A percentile compares a stretch with the other conserved stretches of the same genome.
phyloP scores from a whole-genome alignment of 2,888 invertebrate species.

The Plagiodera versicolora region DNA sequence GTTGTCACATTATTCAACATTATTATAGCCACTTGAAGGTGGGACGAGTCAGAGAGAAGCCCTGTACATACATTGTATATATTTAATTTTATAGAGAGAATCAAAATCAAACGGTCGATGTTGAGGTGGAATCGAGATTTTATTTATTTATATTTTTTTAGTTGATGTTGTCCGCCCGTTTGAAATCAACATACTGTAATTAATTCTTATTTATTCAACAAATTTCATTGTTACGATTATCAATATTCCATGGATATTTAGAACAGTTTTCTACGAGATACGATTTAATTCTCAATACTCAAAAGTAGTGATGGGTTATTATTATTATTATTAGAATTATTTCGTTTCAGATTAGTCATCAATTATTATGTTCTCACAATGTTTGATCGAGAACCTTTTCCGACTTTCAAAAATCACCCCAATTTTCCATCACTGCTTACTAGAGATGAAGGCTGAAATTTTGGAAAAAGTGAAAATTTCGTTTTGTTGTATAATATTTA shows the following conservation, averaged over 20 bases:
- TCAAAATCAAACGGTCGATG: slow-evolving; percentile 23
- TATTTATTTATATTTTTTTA: slow-evolving; percentile 37
- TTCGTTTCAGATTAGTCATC: too few relatives aligned
- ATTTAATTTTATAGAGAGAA: slow-evolving; percentile 18
- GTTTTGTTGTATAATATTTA: slow-evolving; percentile 48
- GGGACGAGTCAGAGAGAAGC: background rate
- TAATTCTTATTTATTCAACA: slow-evolving; percentile 37
- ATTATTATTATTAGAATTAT: too few relatives aligned
- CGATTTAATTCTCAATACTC: slow-evolving; percentile 49
- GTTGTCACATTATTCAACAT: background rate
- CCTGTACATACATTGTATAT: slow-evolving; percentile 14
- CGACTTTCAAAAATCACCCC: too few relatives aligned
- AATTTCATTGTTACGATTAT: slow-evolving; percentile 32
- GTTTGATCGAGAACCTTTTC: too few relatives aligned
- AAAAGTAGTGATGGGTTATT: slow-evolving; percentile 28
- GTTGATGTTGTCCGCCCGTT: slow-evolving; percentile 25
- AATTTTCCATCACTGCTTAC: background rate
- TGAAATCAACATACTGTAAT: slow-evolving; percentile 20
- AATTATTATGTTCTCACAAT: too few relatives aligned
- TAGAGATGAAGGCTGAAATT: slow-evolving; percentile 53
- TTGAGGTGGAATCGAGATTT: slow-evolving; percentile 17
- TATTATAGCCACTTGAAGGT: too few relatives aligned
- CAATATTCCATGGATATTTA: slow-evolving; percentile 46
- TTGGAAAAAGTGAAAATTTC: slow-evolving; percentile 37
- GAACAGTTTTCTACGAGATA: slow-evolving; percentile 39